Base-by-base conservation (phyloP, 2,113 vertebrate genomes). In the Chamaetylas fuelleborni region DNA sequence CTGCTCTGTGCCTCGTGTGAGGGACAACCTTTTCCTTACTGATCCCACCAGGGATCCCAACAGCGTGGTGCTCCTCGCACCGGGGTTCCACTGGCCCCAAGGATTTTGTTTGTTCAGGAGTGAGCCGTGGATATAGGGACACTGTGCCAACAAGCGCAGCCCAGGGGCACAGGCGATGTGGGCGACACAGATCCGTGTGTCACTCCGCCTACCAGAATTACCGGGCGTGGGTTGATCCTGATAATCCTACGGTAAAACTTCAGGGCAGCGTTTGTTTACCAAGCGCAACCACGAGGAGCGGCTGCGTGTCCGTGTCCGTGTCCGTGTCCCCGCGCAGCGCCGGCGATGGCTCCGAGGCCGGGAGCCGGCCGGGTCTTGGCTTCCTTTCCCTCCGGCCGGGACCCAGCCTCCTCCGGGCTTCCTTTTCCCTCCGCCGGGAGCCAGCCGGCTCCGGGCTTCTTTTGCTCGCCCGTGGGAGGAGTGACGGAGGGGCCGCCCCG, bases 111-210 rank as follows among this genome's bases (percentile, higher is more conserved):
- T 14, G 34, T 16, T 33, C 26, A 13, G 33, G 47, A 70, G 7
- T 0, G 4, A 72, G 58, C 53, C 1, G 1, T 0, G 3, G 43
- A 57, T 64, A 5, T 0, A 2, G 54, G 40, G 14, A 38, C 1
- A 0, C 24, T 19, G 22, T 43, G 78, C 42, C 2, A 1, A 60
- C 24, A 13, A 8, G 28, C n/a, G 71, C 28, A 45, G 83, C 45
- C 40, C 58, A 19, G 66, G 12, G 43, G 9, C 74, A 64, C 2
- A 1, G 43, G 28, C n/a, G 8, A 45, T 1, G 4, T 6, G 20
- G 60, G 54, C 0, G 2, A 42, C 20, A 3, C 3, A 1, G n/a
- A 65, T 33, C 38, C 1, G 0, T 2, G 0, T 17, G 31, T 65
- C 24, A 17, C 16, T 4, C 6, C 3, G 3, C 23, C 3, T 77